A percentile compares a stretch with the other conserved stretches of the same genome.
Evolutionary conservation across 64 coral and sea anemone species (phyloP).

Genomic region (Montipora foliosa): DNA sequence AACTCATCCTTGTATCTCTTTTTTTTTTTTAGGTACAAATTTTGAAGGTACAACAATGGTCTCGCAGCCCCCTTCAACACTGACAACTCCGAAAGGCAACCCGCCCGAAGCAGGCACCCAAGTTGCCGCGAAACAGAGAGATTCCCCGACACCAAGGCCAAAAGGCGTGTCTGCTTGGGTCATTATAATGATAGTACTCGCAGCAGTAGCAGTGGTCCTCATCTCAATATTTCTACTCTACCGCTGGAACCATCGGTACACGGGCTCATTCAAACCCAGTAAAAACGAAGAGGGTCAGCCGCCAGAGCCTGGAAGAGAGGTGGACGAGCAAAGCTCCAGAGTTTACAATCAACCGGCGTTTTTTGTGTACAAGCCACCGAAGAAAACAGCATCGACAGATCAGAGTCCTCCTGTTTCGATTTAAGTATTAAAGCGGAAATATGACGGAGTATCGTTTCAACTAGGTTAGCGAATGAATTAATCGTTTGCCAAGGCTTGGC

Average conservation of each 20-base stretch:
- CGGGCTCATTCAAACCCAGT: conserved; percentile 88
- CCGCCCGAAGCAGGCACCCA: neutral
- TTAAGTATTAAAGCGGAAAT: neutral
- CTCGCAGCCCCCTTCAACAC: neutral
- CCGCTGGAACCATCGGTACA: conserved; percentile 91
- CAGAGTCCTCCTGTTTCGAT: conserved; percentile 34
- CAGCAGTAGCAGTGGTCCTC: conserved; percentile 69
- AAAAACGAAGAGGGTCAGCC: conserved; percentile 45
- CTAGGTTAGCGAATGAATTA: neutral
- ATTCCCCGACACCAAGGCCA: neutral
- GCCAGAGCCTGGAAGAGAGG: conserved; percentile 22
- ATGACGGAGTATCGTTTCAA: neutral
- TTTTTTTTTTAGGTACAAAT: neutral
- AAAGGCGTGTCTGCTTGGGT: conserved; percentile 72
- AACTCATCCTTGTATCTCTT: neutral
- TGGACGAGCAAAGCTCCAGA: conserved; percentile 36
- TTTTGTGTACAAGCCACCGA: conserved; percentile 77
- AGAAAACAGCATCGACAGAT: conserved; percentile 13
- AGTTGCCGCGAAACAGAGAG: neutral
- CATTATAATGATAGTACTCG: conserved; percentile 77
- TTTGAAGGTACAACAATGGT: neutral
- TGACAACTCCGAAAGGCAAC: neutral
- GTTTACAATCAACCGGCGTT: conserved; percentile 91
- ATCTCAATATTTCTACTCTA: conserved; percentile 87
- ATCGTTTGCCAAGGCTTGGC: neutral